Evolutionary conservation across 1,140 invertebrate genomes (phyloP), one percentile per base, ranked within the genome.

Genomic region (Zaprionus nigranus): DNA sequence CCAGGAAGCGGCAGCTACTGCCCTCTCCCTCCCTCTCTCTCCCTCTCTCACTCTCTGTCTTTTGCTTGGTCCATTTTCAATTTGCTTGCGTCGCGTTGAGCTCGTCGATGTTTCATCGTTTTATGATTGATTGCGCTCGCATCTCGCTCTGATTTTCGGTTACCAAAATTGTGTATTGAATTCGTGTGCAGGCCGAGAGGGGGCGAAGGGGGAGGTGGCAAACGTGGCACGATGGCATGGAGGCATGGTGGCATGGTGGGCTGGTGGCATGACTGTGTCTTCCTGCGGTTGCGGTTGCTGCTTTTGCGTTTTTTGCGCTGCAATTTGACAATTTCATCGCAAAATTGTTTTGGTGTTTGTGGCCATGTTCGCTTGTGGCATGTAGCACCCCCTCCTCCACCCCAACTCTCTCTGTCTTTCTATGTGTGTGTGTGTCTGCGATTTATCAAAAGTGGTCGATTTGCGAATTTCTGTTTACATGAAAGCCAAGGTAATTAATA

Each of bases 341-440:
- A 84, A 87, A 88, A 87, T 87, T 87, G 83, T 88, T 87, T 87
- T 87, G 83, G 83, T 87, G 84, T 88, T 88, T 87, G 83, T 81
- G 83, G 83, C 80, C 71, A 56, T 83, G 81, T 70, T 79, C 60
- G 51, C 74, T 54, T 66, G 69, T 61, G 80, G 70, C 36, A 63
- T 72, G 53, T 24, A 57, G 26, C 20, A n/a, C 61, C 49, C 17
- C 12, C 22, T 20, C 12, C n/a, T 22, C 34, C 43, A 7, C 28
- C 9, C 28, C 12, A 26, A 46, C 26, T 56, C 59, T n/a, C n/a
- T 51, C 22, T 53, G 17, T 69, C 7, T 61, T 28, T 46, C 17
- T 75, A 53, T 63, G 40, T 78, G 13, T 53, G 40, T 43, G 59
- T 34, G 30, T 15, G 73, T 77, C 56, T 67, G 73, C 66, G 80